Percentiles rank a stretch among this genome's conserved stretches.
phyloP scores from a whole-genome alignment of 2,113 vertebrate genomes.

The Ursus arctos region DNA sequence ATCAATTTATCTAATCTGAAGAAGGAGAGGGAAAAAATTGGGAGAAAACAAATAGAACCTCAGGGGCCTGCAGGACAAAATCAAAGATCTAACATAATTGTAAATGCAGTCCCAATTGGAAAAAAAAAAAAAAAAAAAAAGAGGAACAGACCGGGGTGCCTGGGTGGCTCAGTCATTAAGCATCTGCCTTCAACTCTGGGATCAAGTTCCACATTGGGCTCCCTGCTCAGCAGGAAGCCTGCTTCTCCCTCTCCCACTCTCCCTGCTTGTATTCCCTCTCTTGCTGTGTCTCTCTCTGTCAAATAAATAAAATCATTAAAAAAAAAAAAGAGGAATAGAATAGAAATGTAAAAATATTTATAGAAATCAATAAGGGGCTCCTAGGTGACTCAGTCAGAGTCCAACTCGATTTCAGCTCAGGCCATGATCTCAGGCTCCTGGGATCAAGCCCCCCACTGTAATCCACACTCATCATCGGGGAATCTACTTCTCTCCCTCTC shows the following conservation, averaged over 20 bases:
- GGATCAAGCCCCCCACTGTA: background rate
- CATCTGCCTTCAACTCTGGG: no score
- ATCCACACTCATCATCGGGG: background rate
- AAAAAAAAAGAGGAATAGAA: background rate
- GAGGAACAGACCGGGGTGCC: background rate
- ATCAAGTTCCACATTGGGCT: no score
- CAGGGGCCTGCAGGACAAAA: background rate
- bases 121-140: background rate
- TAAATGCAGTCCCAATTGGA: background rate
- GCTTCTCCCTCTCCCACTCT: no score
- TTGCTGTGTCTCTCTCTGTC: no score
- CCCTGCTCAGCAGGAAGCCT: no score
- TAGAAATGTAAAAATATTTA: background rate
- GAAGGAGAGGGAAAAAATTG: background rate
- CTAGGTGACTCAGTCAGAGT: no score
- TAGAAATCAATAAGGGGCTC: background rate
- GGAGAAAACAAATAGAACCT: background rate
- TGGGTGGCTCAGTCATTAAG: no score
- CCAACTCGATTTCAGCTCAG: no score
- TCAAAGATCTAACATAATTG: background rate
- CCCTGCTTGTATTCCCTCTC: no score
- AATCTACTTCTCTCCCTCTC: background rate
- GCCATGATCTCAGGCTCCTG: no score
- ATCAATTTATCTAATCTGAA: background rate
- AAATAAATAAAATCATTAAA: no score